Evolutionary conservation across 2,888 invertebrate species (phyloP), one percentile per base, ranked within the genome.

Genomic region (Teleogryllus oceanicus): DNA sequence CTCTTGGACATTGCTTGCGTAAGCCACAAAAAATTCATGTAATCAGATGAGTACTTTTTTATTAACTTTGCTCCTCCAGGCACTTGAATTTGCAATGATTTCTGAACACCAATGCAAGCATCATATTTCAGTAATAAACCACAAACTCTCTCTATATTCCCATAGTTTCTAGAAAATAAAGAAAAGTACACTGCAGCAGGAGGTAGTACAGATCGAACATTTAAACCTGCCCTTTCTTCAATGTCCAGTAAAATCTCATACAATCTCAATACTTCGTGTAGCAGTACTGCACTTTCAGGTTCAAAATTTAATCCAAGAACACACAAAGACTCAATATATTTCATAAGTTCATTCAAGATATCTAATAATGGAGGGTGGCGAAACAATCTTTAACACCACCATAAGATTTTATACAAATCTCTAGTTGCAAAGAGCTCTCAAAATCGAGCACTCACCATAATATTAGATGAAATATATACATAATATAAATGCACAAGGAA

Each of bases 151-250:
- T n/a, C 62, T 62, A 62, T 4, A n/a, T 62, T 16, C 13, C 13
- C n/a, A 62, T 13, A 62, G 62, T 62, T 62, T 62, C 62, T 62
- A 18, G 62, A 62, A 62, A 62, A 62, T n/a, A 62, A 62, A 62
- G 62, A 62, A 62, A 18, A 62, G 11, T 62, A 62, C 62, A 62
- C n/a, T 13, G 62, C 62, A 62, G n/a, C 62, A 62, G 62, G 62
- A 62, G 62, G 62, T 62, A 62, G 10, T 18, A 62, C 62, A 18
- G 16, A 62, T n/a, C 62, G 13, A 62, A 62, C n/a, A n/a, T 13
- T 18, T 62, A 62, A 62, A 62, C n/a, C n/a, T 62, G 16, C n/a
- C n/a, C 8, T 62, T n/a, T 62, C 62, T 62, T 62, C 62, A 18
- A 62, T 5, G 16, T 18, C n/a, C 13, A n/a, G 16, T n/a, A 62